A percentile compares a stretch with the other conserved stretches of the same genome.
Evolutionary conservation across 1,140 invertebrate genomes (phyloP).

Genomic region (Thaumatotibia leucotreta): DNA sequence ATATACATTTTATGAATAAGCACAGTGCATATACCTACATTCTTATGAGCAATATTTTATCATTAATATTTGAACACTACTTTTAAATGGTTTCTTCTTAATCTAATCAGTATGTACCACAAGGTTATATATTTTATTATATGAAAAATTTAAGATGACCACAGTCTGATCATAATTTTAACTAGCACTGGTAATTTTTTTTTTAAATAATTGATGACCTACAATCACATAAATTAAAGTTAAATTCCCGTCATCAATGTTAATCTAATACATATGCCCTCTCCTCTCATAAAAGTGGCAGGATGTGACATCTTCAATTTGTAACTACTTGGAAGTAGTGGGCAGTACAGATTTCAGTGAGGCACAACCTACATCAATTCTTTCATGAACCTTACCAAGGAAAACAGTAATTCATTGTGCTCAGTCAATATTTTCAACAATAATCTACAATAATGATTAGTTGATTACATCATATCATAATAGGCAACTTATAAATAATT

Average conservation of each 20-base stretch:
- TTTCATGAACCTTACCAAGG: neutral
- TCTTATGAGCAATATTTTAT: constrained; percentile 4
- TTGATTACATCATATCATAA: constrained; percentile 37
- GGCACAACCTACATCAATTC: constrained; percentile 3
- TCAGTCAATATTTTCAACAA: neutral
- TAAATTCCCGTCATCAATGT: neutral
- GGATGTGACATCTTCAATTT: neutral
- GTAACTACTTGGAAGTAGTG: neutral
- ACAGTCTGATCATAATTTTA: neutral
- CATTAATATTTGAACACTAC: neutral
- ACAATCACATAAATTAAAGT: neutral
- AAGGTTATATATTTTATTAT: neutral
- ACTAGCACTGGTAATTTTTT: neutral
- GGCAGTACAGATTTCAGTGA: neutral
- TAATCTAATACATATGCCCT: neutral
- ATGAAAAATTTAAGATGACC: neutral
- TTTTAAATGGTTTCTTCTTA: neutral
- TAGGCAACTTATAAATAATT: neutral
- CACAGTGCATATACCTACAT: neutral
- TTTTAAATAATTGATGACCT: neutral
- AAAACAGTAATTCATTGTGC: neutral
- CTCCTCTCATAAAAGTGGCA: neutral
- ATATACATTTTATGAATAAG: constrained; percentile 13
- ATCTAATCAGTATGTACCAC: neutral
- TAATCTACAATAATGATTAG: constrained; percentile 37